phyloP scores from a whole-genome alignment of 2,888 invertebrate species.

The Phoenoteleia sp. region DNA sequence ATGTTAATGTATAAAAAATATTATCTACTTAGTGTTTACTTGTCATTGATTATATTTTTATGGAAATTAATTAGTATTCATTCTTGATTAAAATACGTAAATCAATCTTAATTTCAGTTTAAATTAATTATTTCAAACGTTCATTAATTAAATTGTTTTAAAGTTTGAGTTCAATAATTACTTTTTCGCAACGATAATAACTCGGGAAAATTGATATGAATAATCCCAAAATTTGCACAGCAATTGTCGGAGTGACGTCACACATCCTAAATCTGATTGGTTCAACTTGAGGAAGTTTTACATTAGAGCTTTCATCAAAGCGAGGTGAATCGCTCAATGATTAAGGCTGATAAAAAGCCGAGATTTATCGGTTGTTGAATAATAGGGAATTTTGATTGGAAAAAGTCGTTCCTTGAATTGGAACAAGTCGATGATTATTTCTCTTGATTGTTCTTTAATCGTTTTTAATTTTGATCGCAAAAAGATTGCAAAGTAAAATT shows the following conservation, averaged over 20 bases:
- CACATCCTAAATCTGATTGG: conserved; percentile 6
- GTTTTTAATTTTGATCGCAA: not conserved
- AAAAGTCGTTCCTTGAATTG: not conserved
- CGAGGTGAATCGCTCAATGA: conserved; percentile 21
- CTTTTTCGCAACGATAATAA: too few species aligned
- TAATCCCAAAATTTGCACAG: not conserved
- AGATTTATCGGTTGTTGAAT: not conserved
- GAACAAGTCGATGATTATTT: conserved; percentile 1
- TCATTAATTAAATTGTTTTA: too few species aligned
- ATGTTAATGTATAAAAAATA: too few species aligned
- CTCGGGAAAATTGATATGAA: too few species aligned
- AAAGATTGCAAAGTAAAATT: not conserved
- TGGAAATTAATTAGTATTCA: too few species aligned
- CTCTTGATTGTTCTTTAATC: not conserved
- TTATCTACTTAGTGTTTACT: too few species aligned
- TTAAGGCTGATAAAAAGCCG: conserved; percentile 22
- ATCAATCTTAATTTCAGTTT: too few species aligned
- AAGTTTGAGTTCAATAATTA: too few species aligned
- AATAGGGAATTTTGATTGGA: not conserved
- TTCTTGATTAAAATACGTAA: too few species aligned
- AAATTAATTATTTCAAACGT: too few species aligned
- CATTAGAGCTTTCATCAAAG: conserved; percentile 25
- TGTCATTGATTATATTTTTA: too few species aligned
- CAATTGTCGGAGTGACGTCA: not conserved
- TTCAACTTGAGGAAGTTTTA: conserved; percentile 22